Percentiles rank a stretch among this genome's conserved stretches.
phyloP scores from a whole-genome alignment of 2,888 invertebrate species.

The Caenorhabditis sulstoni region DNA sequence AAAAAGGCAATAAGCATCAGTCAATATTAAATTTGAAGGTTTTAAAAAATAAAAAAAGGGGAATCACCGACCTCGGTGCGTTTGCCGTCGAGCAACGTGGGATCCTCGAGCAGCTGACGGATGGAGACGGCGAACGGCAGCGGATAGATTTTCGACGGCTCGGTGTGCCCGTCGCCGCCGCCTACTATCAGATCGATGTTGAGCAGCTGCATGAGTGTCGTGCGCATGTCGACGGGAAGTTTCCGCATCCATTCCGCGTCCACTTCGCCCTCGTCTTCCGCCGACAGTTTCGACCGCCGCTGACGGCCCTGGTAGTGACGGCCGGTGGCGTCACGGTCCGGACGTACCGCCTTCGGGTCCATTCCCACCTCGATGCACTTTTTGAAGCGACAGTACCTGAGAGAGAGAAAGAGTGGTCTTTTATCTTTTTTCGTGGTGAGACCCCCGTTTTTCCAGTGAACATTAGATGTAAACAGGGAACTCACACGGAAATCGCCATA shows the following conservation, averaged over 20 bases:
- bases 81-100: slow-evolving; percentile 77
- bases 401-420: neutral
- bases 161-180: slow-evolving; percentile 67
- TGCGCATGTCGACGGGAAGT: slow-evolving; percentile 79
- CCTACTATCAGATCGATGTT: slow-evolving; percentile 78
- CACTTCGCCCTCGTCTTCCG: slow-evolving; percentile 68
- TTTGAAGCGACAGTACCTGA: slow-evolving; percentile 78
- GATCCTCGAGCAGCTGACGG: slow-evolving; percentile 76
- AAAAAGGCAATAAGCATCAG: no score
- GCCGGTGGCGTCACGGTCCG: slow-evolving; percentile 80
- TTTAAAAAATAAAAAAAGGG: no score
- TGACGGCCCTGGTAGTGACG: slow-evolving; percentile 71
- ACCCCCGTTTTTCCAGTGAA: no score
- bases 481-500: no score
- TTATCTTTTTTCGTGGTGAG: no score
- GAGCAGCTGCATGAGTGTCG: slow-evolving; percentile 78
- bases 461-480: no score
- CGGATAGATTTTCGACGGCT: slow-evolving; percentile 73
- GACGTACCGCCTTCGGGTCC: slow-evolving; percentile 80
- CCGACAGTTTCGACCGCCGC: slow-evolving; percentile 62
- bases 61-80: slow-evolving; percentile 78
- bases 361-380: slow-evolving; percentile 80
- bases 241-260: slow-evolving; percentile 79
- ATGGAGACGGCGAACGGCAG: slow-evolving; percentile 70
- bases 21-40: no score